Percentiles rank a stretch among this genome's conserved stretches.
phyloP scores from a whole-genome alignment of 2,113 vertebrate species.

The Sialia sialis region DNA sequence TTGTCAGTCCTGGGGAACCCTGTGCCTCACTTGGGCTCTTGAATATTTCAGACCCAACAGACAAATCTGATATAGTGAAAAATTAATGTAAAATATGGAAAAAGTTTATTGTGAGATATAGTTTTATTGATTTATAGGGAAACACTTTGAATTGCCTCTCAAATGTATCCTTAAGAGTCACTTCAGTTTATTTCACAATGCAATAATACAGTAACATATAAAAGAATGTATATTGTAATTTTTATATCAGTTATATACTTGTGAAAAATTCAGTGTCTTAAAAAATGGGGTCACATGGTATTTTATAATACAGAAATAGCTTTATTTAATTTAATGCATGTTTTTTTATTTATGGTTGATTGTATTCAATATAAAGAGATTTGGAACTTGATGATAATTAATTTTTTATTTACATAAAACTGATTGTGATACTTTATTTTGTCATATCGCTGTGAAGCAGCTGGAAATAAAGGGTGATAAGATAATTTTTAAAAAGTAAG shows the following conservation, averaged over 20 bases:
- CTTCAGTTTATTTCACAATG: background rate
- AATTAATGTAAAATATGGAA: background rate
- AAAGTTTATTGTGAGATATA: background rate
- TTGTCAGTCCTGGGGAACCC: background rate
- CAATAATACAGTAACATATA: background rate
- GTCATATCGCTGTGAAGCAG: background rate
- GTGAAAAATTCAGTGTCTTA: background rate
- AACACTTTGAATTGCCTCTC: background rate
- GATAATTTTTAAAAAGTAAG: background rate
- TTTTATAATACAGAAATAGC: background rate
- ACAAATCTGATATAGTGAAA: slow-evolving; percentile 65
- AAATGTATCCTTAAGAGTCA: background rate
- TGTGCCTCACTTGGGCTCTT: slow-evolving; percentile 77
- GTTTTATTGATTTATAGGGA: background rate
- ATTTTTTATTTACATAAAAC: slow-evolving; percentile 3
- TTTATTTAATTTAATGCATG: slow-evolving; percentile 8
- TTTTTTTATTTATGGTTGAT: background rate
- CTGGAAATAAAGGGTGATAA: slow-evolving; percentile 39
- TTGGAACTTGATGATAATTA: background rate
- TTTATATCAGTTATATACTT: slow-evolving; percentile 2
- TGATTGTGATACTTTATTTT: slow-evolving; percentile 40
- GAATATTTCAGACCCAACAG: slow-evolving; percentile 74
- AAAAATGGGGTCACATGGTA: background rate
- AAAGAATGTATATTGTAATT: background rate
- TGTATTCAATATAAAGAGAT: background rate